Conservation (phyloP, 2,113 vertebrate species). For the Diadophis punctatus region DNA sequence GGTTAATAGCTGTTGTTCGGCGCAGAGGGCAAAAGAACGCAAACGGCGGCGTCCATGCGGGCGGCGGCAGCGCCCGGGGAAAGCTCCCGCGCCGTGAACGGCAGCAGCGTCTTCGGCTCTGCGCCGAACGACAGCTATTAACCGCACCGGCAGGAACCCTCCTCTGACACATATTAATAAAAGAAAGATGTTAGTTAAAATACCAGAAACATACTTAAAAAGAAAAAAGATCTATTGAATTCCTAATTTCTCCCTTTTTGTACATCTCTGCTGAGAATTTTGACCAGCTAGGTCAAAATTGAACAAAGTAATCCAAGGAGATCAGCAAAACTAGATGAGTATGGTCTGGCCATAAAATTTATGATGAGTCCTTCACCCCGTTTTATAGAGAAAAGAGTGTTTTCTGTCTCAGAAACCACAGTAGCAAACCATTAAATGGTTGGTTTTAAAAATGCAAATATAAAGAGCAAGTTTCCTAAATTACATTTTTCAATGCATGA, state of each 20-base stretch:
- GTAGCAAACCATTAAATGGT: background rate
- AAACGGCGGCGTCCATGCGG: no score
- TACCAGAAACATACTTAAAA: background rate
- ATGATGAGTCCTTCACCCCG: background rate
- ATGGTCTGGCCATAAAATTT: background rate
- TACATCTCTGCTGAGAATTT: background rate
- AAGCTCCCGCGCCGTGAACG: no score
- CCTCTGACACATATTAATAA: background rate
- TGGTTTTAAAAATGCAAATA: background rate
- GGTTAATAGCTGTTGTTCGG: no score
- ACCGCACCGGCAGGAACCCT: no score
- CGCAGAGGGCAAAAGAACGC: no score
- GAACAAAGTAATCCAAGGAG: background rate
- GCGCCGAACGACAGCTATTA: no score
- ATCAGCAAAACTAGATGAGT: background rate
- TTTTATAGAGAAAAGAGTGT: background rate
- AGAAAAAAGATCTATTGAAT: background rate
- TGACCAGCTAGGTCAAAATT: background rate
- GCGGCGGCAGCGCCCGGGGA: no score
- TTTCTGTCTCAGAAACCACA: background rate
- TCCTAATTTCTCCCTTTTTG: background rate
- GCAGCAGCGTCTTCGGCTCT: no score
- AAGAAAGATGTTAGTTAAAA: background rate
- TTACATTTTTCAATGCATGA: background rate
- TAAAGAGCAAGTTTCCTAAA: background rate